Evolutionary conservation across 1,140 invertebrate genomes (phyloP).

Genomic region (Asbolus verrucosus): DNA sequence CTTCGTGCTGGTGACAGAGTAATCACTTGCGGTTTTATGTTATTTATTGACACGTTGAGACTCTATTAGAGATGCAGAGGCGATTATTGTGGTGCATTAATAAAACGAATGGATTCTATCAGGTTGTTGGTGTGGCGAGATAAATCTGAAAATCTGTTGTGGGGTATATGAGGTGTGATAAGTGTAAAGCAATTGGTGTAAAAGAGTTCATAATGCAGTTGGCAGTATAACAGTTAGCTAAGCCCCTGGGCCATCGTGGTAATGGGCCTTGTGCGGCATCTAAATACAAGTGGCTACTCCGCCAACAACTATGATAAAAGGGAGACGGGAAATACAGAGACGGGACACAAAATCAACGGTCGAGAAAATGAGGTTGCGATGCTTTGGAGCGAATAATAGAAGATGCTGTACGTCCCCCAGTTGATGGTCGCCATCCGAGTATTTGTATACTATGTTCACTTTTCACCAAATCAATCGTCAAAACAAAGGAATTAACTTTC

Average conservation of each 20-base stretch:
- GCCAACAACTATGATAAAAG: conserved; percentile 53
- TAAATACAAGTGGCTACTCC: conserved; percentile 55
- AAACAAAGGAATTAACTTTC: conserved; percentile 45
- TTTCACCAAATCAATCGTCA: conserved; percentile 51
- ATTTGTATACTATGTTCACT: conserved; percentile 55
- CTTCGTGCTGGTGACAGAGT: too few relatives aligned
- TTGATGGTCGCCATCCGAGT: conserved; percentile 53
- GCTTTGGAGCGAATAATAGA: conserved; percentile 66
- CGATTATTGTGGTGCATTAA: neutral
- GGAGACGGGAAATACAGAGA: conserved; percentile 52
- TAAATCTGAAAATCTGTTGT: conserved; percentile 29
- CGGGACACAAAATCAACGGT: conserved; percentile 65
- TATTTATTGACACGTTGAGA: conserved; percentile 1
- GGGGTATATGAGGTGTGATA: conserved; percentile 49
- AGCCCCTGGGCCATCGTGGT: conserved; percentile 44
- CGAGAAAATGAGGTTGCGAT: conserved; percentile 68
- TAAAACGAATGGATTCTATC: conserved; percentile 7
- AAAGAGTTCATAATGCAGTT: conserved; percentile 53
- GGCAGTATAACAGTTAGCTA: conserved; percentile 52
- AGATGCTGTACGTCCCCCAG: conserved; percentile 59
- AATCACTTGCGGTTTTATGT: too few relatives aligned
- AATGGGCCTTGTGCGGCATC: conserved; percentile 51
- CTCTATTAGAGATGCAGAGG: neutral
- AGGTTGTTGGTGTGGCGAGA: conserved; percentile 10
- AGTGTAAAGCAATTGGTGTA: conserved; percentile 54